Evolutionary conservation across 2,113 vertebrate species (phyloP), one percentile per base, ranked within the genome.

Genomic region (Oncorhynchus masou): DNA sequence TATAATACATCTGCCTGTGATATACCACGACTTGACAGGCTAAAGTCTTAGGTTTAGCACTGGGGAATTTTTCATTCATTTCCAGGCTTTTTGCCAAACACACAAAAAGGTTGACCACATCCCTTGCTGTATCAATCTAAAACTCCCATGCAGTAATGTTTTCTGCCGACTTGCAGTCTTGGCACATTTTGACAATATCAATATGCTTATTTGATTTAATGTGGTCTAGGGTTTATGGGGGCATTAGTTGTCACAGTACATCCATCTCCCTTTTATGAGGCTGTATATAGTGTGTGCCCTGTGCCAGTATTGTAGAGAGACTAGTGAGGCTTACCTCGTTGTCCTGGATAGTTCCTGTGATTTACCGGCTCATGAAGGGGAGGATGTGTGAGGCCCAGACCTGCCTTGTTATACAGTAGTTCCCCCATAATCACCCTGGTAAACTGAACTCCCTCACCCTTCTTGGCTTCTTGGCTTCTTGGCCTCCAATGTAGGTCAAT

Each of bases 31-130:
- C 22, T 20, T 39, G 29, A 8, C 6, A 45, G 16, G 70, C 22
- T 11, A 11, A 45, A 45, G 39, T 11, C 39, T 45, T 45, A 45
- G 39, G 39, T 45, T 22, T 5, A 71, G 8, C 4, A 39, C 8
- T 24, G 69, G 3, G 45, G 3, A 25, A 13, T 69, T 57, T 45
- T 45, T 11, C 2, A 45, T 11, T 34, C 9, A 25, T 45, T 66
- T 75, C 78, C 25, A 31, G 79, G 73, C 76, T 45, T 45, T 39
- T 0, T 12, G 79, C 74, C 82, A 79, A 45, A 24, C 9, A 39
- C 48, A 48, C 2, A 22, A 71, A 51, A 20, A 22, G 69, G 8
- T 9, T 22, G 15, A 19, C 22, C 45, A 34, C 45, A 25, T 71
- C 24, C 5, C 5, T 49, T 16, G 15, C 45, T 49, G 13, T 29